Conservation (phyloP, 2,888 invertebrate genomes). For the Lepidochitona cinerea region DNA sequence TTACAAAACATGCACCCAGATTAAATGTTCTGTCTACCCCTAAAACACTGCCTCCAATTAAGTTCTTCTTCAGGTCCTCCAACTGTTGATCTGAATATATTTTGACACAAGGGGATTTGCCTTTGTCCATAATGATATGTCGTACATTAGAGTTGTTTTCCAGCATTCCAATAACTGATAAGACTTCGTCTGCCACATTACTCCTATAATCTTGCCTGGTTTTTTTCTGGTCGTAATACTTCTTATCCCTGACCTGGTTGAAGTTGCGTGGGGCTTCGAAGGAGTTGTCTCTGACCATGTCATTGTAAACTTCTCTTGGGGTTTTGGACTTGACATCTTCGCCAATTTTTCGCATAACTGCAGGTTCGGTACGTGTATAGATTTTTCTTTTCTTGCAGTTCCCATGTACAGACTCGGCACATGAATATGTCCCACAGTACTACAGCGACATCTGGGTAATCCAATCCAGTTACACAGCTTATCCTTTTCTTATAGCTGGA, state of each 20-base stretch:
- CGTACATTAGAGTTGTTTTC: neutral
- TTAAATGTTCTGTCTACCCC: constrained; percentile 25
- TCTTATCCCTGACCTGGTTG: neutral
- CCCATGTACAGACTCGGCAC: neutral
- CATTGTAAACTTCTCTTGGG: neutral
- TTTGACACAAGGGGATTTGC: neutral
- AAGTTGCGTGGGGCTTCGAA: neutral
- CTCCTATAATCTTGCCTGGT: neutral
- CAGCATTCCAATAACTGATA: neutral
- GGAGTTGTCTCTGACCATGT: neutral
- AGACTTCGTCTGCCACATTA: neutral
- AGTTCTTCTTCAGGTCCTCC: neutral
- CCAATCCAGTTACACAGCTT: neutral
- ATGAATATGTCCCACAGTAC: neutral
- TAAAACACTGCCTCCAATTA: constrained; percentile 5
- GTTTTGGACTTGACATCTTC: neutral
- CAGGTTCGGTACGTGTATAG: neutral
- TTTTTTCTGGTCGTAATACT: neutral
- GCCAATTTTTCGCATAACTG: neutral
- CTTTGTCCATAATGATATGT: neutral
- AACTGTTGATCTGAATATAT: neutral
- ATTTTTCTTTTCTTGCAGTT: neutral
- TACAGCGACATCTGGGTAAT: neutral
- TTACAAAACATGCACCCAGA: constrained; percentile 15
- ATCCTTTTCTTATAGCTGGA: neutral